Percentiles rank a stretch among this genome's conserved stretches.
Conservation (phyloP, 2,888 invertebrate species). For the Drosophila diplacantha region DNA sequence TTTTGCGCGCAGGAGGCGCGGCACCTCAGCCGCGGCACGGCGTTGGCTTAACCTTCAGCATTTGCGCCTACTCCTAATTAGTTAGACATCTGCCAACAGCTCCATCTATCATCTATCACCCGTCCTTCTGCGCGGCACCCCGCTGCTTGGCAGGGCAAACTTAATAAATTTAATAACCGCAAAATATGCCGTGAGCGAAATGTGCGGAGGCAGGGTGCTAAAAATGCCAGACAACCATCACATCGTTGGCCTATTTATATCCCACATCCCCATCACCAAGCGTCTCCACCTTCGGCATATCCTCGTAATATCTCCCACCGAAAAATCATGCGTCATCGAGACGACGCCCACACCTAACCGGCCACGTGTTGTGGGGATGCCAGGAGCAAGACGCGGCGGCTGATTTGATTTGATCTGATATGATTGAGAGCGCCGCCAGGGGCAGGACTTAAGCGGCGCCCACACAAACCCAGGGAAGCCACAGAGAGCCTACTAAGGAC, state of each 20-base stretch:
- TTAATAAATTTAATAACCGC: conserved; percentile 54
- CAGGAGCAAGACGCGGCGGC: conserved; percentile 30
- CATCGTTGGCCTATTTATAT: conserved; percentile 47
- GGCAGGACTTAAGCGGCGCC: conserved; percentile 31
- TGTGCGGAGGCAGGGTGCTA: conserved; percentile 23
- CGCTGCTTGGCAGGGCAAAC: conserved; percentile 14
- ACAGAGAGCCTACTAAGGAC: conserved; percentile 1
- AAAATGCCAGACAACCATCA: conserved; percentile 42
- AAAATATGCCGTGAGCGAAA: conserved; percentile 36
- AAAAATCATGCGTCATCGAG: conserved; percentile 45
- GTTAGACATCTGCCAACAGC: conserved; percentile 39
- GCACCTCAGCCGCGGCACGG: background rate
- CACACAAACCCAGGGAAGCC: conserved; percentile 7
- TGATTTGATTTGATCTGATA: conserved; percentile 54
- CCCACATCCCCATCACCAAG: conserved; percentile 20
- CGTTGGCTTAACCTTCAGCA: background rate
- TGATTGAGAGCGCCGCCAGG: conserved; percentile 40
- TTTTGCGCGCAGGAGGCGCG: background rate
- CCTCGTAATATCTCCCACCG: background rate
- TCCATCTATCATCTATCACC: conserved; percentile 49
- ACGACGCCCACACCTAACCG: conserved; percentile 28
- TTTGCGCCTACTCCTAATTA: conserved; percentile 42
- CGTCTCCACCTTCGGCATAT: conserved; percentile 7
- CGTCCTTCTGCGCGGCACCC: conserved; percentile 11
- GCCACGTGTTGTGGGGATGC: conserved; percentile 23